Evolutionary conservation across 2,797 vertebrate genomes (phyloP), one percentile per base, ranked within the genome.

Genomic region (Mallotus villosus): DNA sequence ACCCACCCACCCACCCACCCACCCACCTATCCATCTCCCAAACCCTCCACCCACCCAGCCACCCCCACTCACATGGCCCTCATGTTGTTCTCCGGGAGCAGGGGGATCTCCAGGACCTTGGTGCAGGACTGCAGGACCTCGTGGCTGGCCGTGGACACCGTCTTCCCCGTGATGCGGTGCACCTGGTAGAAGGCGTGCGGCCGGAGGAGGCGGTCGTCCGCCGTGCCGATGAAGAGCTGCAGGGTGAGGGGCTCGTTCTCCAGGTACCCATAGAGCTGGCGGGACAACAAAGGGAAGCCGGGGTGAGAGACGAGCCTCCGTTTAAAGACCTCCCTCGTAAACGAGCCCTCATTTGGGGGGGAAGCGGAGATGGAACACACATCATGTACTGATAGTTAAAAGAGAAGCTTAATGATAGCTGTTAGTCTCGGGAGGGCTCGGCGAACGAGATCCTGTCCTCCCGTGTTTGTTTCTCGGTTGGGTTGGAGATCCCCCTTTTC

Each of bases 121-220:
- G 95, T 95, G 87, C 94, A 95, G 77, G 91, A 94, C 78, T 95
- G 90, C 73, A 95, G 85, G 58, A 91, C 93, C 86, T 96, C 95
- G 0, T 95, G 95, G 89, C 94, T 96, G 85, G 92, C 94, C 62
- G 94, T 95, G 72, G 94, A 95, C 55, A 96, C 95, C 0, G 95
- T 95, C 89, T 96, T 96, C 63, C 95, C 95, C 0, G 95, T 96
- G 91, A 96, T 95, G 1, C 94, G 92, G 73, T 96, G 95, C 63
- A 96, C 95, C 89, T 96, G 95, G 91, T 96, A 96, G 91, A 96
- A 96, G 78, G 95, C 94, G 12, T 96, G 95, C 0, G 95, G 95
- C 63, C 95, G 87, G 86, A 96, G 92, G 82, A 95, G 91, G 74
- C 95, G 94, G 91, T 96, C 95, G 14, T 96, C 95, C 14, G 95